Evolutionary conservation across 2,797 vertebrate species (phyloP).

Genomic region (Chiloscyllium punctatum): DNA sequence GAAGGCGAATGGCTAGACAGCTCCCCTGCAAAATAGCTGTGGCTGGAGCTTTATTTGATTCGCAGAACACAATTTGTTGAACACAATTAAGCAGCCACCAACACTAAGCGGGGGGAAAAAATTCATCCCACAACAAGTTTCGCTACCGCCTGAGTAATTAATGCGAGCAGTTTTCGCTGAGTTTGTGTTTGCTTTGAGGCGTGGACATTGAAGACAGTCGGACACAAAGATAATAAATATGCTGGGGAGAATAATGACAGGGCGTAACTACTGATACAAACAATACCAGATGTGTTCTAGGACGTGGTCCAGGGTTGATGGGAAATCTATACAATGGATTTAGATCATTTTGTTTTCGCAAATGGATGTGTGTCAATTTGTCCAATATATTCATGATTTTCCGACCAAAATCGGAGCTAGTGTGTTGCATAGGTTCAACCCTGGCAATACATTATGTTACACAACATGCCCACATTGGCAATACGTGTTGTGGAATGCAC

Average conservation of each 20-base stretch:
- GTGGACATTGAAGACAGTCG: background rate
- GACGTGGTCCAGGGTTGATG: background rate
- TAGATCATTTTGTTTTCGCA: background rate
- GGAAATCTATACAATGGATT: background rate
- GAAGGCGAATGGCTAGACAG: background rate
- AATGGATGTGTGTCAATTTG: background rate
- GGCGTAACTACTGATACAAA: background rate
- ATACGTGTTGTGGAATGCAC: background rate
- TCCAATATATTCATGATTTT: background rate
- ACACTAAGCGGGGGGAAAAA: background rate
- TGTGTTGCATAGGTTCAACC: background rate
- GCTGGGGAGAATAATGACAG: background rate
- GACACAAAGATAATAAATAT: conserved; percentile 25
- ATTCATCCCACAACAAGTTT: conserved; percentile 18
- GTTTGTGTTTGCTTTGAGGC: conserved; percentile 13
- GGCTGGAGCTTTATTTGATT: background rate
- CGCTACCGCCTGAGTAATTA: background rate
- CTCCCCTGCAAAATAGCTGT: background rate
- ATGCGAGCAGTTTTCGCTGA: background rate
- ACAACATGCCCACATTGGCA: background rate
- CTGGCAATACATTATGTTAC: background rate
- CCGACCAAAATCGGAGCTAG: background rate
- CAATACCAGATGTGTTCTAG: background rate
- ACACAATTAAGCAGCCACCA: background rate
- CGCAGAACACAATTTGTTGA: background rate